These are phyloP conservation scores for Drosophila multiciliata DNA, from an alignment of 2,888 invertebrate species.

Conservation along the genomic window DNA sequence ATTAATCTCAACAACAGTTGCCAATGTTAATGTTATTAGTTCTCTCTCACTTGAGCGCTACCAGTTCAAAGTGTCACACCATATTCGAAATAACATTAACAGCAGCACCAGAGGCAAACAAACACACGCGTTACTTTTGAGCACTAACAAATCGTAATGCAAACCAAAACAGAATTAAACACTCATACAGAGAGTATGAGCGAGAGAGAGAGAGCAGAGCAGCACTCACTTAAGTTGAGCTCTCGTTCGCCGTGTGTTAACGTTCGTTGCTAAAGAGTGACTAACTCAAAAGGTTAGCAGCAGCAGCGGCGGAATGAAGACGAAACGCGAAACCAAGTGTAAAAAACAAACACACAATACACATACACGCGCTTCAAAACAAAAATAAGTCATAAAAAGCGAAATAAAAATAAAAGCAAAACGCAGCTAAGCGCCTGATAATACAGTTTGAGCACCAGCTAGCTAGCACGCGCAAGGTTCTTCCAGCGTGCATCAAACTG, in stretches of 20 bases:
- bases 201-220: slow-evolving; percentile 14
- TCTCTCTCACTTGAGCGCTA: slow-evolving; percentile 22
- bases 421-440: slow-evolving; percentile 52
- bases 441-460: slow-evolving; percentile 55
- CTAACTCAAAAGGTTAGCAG: slow-evolving; percentile 66
- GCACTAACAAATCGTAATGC: slow-evolving; percentile 24
- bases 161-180: slow-evolving; percentile 20
- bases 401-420: slow-evolving; percentile 28
- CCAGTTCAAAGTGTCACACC: slow-evolving; percentile 43
- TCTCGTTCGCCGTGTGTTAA: slow-evolving; percentile 65
- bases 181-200: slow-evolving; percentile 18
- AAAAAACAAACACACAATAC: slow-evolving; percentile 61
- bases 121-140: slow-evolving; percentile 20
- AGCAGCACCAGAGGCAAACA: slow-evolving; percentile 27
- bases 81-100: slow-evolving; percentile 31
- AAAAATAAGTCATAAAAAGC: slow-evolving; percentile 25
- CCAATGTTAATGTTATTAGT: slow-evolving; percentile 21
- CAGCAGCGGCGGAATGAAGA: slow-evolving; percentile 33
- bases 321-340: slow-evolving; percentile 49
- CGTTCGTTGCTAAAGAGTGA: slow-evolving; percentile 76
- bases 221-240: slow-evolving; percentile 43
- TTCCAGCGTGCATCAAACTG: slow-evolving; percentile 28
- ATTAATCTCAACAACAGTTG: background rate
- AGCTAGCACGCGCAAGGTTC: background rate
- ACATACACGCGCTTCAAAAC: slow-evolving; percentile 27